These are phyloP conservation scores for Sesamia inferens DNA, from an alignment of 2,888 invertebrate species.

Conservation along the genomic window DNA sequence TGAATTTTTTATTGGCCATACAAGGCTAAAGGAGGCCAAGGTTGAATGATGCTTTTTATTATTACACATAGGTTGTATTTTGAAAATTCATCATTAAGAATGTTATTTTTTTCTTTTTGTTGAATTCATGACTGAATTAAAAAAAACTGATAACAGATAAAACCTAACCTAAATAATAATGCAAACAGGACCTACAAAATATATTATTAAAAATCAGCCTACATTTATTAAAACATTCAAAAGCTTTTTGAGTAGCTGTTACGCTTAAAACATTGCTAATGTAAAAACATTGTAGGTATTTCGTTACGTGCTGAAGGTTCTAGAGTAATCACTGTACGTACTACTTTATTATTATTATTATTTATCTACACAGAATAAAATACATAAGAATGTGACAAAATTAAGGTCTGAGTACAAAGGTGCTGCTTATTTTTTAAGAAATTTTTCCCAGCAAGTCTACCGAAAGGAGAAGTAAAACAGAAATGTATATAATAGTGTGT, in stretches of 20 bases:
- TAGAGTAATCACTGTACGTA: neutral
- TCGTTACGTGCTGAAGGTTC: neutral
- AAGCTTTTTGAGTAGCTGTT: neutral
- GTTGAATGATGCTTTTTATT: constrained; percentile 13
- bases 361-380: too few relatives aligned
- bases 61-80: neutral
- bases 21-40: constrained; percentile 18
- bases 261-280: too few relatives aligned
- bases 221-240: too few relatives aligned
- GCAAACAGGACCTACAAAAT: neutral
- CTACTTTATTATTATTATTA: too few relatives aligned
- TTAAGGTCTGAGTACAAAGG: too few relatives aligned
- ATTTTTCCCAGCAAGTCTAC: too few relatives aligned
- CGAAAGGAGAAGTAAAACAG: too few relatives aligned
- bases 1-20: constrained; percentile 35
- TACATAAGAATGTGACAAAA: too few relatives aligned
- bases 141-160: neutral
- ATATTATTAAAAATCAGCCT: neutral
- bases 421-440: too few relatives aligned
- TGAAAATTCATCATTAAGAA: neutral
- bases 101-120: too few relatives aligned
- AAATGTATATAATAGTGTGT: too few relatives aligned
- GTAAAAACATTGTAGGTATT: too few relatives aligned
- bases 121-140: neutral
- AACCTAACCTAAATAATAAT: neutral